phyloP scores from a whole-genome alignment of 2,113 vertebrate species.

The Pagrus major region DNA sequence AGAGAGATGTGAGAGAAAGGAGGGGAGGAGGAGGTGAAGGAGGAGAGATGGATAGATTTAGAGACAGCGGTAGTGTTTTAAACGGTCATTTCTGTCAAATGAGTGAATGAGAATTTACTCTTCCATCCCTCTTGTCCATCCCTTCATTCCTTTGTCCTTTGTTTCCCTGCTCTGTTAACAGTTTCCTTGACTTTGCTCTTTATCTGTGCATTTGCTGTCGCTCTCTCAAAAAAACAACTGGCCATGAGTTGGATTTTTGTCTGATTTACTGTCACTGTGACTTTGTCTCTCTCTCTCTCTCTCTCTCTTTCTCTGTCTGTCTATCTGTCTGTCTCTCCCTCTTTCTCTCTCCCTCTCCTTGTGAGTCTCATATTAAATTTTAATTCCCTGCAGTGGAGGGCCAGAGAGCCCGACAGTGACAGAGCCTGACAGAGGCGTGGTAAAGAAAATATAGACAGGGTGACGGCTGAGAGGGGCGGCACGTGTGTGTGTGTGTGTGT shows the following conservation, averaged over 20 bases:
- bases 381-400: constrained; percentile 67
- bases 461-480: constrained; percentile 42
- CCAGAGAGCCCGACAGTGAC: constrained; percentile 62
- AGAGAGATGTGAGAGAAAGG: constrained; percentile 48
- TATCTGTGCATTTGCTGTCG: constrained; percentile 17
- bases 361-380: constrained; percentile 65
- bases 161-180: constrained; percentile 11
- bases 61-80: constrained; percentile 36
- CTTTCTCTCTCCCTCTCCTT: not conserved
- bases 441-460: constrained; percentile 53
- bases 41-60: constrained; percentile 49
- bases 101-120: constrained; percentile 30
- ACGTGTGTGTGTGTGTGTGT: not conserved
- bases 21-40: constrained; percentile 26
- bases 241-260: constrained; percentile 15
- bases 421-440: constrained; percentile 58
- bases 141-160: constrained; percentile 17
- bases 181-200: constrained; percentile 12
- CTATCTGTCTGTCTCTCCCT: not conserved
- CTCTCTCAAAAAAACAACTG: constrained; percentile 17
- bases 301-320: not conserved
- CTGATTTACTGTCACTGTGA: constrained; percentile 35
- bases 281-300: constrained; percentile 14
- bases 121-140: constrained; percentile 4
- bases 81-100: constrained; percentile 34